Conservation (phyloP, 2,888 invertebrate genomes). For the Pyralis farinalis region DNA sequence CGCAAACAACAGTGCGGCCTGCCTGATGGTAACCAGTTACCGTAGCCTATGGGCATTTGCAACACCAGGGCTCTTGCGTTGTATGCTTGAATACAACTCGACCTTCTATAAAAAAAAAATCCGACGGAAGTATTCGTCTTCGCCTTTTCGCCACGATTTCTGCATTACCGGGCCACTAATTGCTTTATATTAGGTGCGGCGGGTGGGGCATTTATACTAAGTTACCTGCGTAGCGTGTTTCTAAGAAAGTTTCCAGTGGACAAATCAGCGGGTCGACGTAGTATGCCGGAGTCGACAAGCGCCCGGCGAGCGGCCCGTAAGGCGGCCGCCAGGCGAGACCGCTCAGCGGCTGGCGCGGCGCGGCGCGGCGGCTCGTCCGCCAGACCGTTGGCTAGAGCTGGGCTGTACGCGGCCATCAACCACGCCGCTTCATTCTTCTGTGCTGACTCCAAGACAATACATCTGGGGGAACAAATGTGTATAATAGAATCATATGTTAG, state of each 20-base stretch:
- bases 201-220: no score
- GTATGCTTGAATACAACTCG: no score
- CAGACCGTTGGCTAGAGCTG: constrained; percentile 90
- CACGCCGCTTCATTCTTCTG: constrained; percentile 96
- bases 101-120: no score
- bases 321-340: constrained; percentile 93
- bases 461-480: constrained; percentile 78
- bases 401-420: constrained; percentile 95
- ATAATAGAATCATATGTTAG: no score
- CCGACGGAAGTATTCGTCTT: no score
- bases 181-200: no score
- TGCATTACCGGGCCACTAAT: no score
- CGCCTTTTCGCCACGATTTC: no score
- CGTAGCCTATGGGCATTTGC: no score
- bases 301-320: constrained; percentile 91
- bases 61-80: no score
- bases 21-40: no score
- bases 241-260: constrained; percentile 92
- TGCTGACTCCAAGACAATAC: constrained; percentile 95
- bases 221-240: constrained; percentile 89
- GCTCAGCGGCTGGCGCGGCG: constrained; percentile 92
- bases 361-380: constrained; percentile 83
- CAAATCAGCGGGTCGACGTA: constrained; percentile 89
- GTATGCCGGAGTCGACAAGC: constrained; percentile 89
- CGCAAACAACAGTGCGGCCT: no score